Base-by-base conservation (phyloP, 2,888 invertebrate genomes). In the Criorhina ranunculi region DNA sequence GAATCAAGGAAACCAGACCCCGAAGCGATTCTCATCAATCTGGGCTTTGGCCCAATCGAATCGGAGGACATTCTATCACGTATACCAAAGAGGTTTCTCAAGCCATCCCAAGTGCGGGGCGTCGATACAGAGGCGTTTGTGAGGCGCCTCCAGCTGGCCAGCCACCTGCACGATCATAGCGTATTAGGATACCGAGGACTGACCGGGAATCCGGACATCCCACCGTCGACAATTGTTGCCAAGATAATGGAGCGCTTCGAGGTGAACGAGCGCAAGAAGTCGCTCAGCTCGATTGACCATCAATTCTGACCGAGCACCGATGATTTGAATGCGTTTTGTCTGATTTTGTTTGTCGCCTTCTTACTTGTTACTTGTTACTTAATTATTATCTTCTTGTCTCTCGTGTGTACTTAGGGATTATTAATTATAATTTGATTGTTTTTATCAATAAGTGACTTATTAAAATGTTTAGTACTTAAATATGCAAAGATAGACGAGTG, bases 1-100 rank as follows among this genome's bases (percentile, higher is more conserved):
- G 96, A 97, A 88, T 94, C 96, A 15, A 93, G 98, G 42, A 95
- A 95, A 89, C 96, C 96, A 19, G 97, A 98, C 92, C 98, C 98
- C 0, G 98, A 98, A 90, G 96, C 96, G 69, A 95, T 98, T 70
- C 93, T 98, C 31, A 92, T 96, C 62, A 96, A 95, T 87, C 93
- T 96, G 69, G 97, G 97, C 9, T 96, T 96, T 91, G 96, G 96
- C 0, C 96, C 95, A 7, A 93, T 94, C 73, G 93, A 93, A 87
- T 94, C 94, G 80, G 94, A 94, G 64, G 95, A 95, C 89, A 94
- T 95, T 87, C 90, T 95, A 15, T 95, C 95, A 73, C 94, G 97
- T 87, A 97, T 98, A 91, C 98, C 98, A 2, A 95, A 94, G 87
- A 88, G 92, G 19, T 98, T 98, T 91, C 93, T 98, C 73, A 95